Conservation (phyloP, 2,888 invertebrate species). For the Tipula confusa region DNA sequence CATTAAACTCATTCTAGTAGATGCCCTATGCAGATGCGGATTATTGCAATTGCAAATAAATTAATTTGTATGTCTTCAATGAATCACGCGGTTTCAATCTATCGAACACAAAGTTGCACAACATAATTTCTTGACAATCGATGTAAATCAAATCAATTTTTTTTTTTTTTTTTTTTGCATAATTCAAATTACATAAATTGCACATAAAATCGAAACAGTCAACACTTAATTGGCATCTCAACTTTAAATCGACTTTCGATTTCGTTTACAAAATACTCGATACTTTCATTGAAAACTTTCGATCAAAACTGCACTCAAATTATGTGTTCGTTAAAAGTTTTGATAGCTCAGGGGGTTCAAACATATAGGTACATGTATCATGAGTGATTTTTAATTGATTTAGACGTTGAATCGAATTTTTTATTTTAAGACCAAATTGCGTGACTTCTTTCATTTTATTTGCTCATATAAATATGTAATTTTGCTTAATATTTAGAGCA, state of each 20-base stretch:
- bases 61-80: too few relatives aligned
- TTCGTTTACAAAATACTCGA: neutral
- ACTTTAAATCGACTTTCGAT: neutral
- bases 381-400: neutral
- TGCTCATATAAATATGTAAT: neutral
- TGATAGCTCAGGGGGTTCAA: neutral
- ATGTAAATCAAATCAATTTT: neutral
- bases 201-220: neutral
- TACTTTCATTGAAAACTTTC: too few relatives aligned
- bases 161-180: too few relatives aligned
- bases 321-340: too few relatives aligned
- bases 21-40: too few relatives aligned
- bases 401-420: neutral
- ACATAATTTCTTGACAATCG: neutral
- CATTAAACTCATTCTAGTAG: too few relatives aligned
- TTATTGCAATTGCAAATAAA: too few relatives aligned
- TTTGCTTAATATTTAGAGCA: neutral
- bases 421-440: conserved; percentile 1
- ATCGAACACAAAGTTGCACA: neutral
- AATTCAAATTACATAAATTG: neutral
- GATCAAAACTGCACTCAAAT: too few relatives aligned
- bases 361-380: neutral
- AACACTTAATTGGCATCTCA: neutral
- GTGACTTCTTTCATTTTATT: neutral
- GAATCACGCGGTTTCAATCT: neutral